These are phyloP conservation scores for Halictus ligatus DNA, from an alignment of 2,888 invertebrate genomes.

Conservation along the genomic window DNA sequence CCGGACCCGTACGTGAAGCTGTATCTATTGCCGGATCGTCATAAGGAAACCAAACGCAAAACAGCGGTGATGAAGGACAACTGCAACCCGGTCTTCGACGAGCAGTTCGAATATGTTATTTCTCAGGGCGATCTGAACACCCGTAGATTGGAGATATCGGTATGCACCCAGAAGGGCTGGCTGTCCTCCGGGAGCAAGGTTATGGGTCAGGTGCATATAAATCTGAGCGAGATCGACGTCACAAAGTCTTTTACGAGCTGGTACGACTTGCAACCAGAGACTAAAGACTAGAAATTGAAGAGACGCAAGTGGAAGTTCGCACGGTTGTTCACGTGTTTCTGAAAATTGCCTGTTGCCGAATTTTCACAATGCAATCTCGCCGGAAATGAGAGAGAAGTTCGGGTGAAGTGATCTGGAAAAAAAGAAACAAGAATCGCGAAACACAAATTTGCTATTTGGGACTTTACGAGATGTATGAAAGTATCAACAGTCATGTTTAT, in stretches of 20 bases:
- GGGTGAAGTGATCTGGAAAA: slow-evolving; percentile 1
- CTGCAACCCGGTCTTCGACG: slow-evolving; percentile 96
- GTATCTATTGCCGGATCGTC: slow-evolving; percentile 93
- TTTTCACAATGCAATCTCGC: slow-evolving; percentile 44
- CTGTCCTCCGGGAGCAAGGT: slow-evolving; percentile 92
- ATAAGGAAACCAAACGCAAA: slow-evolving; percentile 94
- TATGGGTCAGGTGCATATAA: slow-evolving; percentile 92
- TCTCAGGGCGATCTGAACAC: slow-evolving; percentile 92
- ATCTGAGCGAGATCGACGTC: slow-evolving; percentile 88
- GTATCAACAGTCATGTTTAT: slow-evolving; percentile 36
- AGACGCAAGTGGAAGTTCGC: slow-evolving; percentile 67
- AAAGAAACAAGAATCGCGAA: not conserved
- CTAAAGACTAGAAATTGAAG: slow-evolving; percentile 77
- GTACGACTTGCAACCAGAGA: slow-evolving; percentile 89
- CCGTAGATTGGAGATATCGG: slow-evolving; percentile 92
- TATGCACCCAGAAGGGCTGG: slow-evolving; percentile 95
- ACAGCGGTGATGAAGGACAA: slow-evolving; percentile 94
- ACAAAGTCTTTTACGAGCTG: slow-evolving; percentile 90
- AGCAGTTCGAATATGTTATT: slow-evolving; percentile 95
- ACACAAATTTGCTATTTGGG: slow-evolving; percentile 9
- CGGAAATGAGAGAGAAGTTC: slow-evolving; percentile 39
- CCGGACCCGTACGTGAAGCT: slow-evolving; percentile 96
- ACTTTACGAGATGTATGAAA: slow-evolving; percentile 36
- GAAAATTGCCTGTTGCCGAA: slow-evolving; percentile 34
- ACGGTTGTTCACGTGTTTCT: slow-evolving; percentile 62